Evolutionary conservation across 2,888 invertebrate species (phyloP).

Genomic region (Odontocolon sp.): DNA sequence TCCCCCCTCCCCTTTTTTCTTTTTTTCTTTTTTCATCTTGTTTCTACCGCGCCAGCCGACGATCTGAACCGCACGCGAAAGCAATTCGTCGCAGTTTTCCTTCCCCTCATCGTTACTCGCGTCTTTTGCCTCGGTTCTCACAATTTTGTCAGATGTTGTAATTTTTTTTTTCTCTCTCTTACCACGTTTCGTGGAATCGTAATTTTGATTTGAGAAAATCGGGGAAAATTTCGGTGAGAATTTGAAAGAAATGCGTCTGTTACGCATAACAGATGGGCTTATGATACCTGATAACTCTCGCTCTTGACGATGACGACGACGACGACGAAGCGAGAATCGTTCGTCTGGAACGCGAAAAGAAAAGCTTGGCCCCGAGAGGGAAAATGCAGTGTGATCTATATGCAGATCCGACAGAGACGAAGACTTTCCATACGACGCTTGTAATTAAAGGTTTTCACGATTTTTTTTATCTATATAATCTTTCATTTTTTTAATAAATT

Average conservation of each 20-base stretch:
- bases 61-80: constrained; percentile 16
- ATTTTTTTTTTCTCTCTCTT: too few relatives aligned
- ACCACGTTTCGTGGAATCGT: too few relatives aligned
- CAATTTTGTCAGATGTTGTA: neutral
- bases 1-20: constrained; percentile 4
- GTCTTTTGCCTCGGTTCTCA: neutral
- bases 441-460: constrained; percentile 74
- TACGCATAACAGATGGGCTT: constrained; percentile 40
- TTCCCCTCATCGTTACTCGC: neutral
- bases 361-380: constrained; percentile 58
- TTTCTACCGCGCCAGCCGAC: constrained; percentile 5
- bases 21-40: constrained; percentile 1
- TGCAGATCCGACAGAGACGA: constrained; percentile 45
- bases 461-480: constrained; percentile 62
- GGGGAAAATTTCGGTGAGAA: too few relatives aligned
- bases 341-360: constrained; percentile 59
- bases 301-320: constrained; percentile 39
- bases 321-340: constrained; percentile 42
- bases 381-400: constrained; percentile 54
- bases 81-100: constrained; percentile 10
- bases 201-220: too few relatives aligned
- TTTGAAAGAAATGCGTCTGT: too few relatives aligned
- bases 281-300: constrained; percentile 58
- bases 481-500: constrained; percentile 33
- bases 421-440: constrained; percentile 60